Conservation (phyloP, 1,140 invertebrate genomes). For the Bicyclus anynana region DNA sequence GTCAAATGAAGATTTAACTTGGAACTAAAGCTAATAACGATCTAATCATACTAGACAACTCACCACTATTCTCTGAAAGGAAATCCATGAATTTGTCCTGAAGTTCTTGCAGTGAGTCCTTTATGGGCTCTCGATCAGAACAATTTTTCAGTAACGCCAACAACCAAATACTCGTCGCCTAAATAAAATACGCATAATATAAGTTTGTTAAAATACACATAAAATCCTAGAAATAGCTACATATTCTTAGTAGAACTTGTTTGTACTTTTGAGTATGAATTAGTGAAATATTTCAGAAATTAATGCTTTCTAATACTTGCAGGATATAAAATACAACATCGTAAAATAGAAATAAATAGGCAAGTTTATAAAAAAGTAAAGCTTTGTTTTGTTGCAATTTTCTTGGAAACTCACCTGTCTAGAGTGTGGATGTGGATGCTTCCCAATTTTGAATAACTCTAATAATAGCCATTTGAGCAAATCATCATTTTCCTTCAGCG, state of each 20-base stretch:
- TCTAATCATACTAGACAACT: slow-evolving; percentile 24
- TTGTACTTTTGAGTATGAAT: no score
- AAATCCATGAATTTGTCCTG: slow-evolving; percentile 93
- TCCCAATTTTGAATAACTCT: slow-evolving; percentile 83
- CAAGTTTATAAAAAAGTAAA: no score
- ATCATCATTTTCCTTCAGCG: slow-evolving; percentile 77
- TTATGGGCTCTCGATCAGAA: slow-evolving; percentile 81
- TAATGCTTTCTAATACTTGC: no score
- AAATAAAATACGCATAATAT: no score
- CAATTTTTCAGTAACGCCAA: slow-evolving; percentile 90
- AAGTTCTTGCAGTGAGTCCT: slow-evolving; percentile 81
- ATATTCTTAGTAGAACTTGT: no score
- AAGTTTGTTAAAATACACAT: no score
- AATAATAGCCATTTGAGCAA: slow-evolving; percentile 83
- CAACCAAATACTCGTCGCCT: slow-evolving; percentile 92
- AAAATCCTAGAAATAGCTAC: no score
- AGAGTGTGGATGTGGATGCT: slow-evolving; percentile 89
- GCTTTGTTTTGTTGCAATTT: background rate
- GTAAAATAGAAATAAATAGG: no score
- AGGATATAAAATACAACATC: no score
- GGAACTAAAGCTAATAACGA: no score
- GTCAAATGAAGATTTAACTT: no score
- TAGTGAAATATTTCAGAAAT: no score
- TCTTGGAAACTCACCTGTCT: slow-evolving; percentile 80
- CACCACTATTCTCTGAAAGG: slow-evolving; percentile 93